Evolutionary conservation across 2,797 vertebrate species (phyloP), one percentile per base, ranked within the genome.

Genomic region (Coccyzus lansbergi): DNA sequence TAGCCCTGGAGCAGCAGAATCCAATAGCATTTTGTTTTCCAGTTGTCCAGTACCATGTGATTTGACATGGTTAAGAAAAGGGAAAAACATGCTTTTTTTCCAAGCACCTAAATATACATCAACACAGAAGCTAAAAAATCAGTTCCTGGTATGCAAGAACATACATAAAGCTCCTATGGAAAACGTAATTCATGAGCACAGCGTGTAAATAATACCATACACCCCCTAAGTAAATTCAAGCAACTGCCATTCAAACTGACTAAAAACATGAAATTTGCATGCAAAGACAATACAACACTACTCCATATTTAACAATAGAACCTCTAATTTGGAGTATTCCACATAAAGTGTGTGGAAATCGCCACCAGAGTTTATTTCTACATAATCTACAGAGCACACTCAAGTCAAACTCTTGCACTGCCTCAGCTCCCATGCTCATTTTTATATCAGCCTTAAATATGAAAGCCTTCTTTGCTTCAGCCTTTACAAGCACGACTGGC

Each of bases 321-420:
- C 5, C 55, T 9, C 26, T 4, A 25, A 64, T 16, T 46, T 67
- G 28, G 10, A 83, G 5, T 44, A 4, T 4, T 36, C 7, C 26
- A 28, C 9, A 4, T 7, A 6, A 15, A 6, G 12, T 0, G 0
- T 4, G 4, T 5, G 48, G 68, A 63, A 55, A 52, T 40, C 1
- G 22, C 40, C 28, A 58, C 31, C 64, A 22, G 9, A 9, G 25
- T 49, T 52, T 51, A 24, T 12, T 51, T 22, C n/a, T 12, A 0
- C 3, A 8, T 2, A 2, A 21, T 10, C 25, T 8, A 6, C 0
- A 7, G 5, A 36, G 46, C 36, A 67, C 2, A 2, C 62, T 74
- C 33, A 63, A 82, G 46, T 56, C 25, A 70, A 63, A 69, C 36
- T 15, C 36, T 51, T 19, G 11, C 4, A 3, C 4, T 24, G 3